phyloP scores from a whole-genome alignment of 2,113 vertebrate genomes.

The Patagioenas fasciata region DNA sequence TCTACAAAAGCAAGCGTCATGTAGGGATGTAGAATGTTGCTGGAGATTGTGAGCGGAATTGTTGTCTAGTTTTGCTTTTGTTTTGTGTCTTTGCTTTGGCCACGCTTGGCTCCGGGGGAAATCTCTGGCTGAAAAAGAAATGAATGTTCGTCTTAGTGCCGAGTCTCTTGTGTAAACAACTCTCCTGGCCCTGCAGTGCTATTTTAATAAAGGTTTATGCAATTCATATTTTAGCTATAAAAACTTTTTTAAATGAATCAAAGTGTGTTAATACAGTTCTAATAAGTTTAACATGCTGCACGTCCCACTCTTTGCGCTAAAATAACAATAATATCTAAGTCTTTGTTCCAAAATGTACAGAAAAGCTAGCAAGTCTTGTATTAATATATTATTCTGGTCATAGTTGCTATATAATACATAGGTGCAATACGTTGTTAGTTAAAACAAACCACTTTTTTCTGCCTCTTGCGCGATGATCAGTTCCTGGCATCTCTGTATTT shows the following conservation, averaged over 20 bases:
- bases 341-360: background rate
- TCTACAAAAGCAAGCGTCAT: background rate
- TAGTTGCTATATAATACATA: background rate
- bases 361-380: background rate
- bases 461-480: background rate
- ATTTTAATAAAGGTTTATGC: background rate
- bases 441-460: background rate
- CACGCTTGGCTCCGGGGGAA: background rate
- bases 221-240: background rate
- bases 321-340: background rate
- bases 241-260: background rate
- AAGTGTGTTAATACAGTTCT: background rate
- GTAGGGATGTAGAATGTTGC: background rate
- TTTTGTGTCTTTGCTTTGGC: background rate
- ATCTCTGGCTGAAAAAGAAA: background rate
- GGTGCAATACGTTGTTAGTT: background rate
- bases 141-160: background rate
- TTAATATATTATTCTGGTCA: background rate
- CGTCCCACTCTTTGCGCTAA: background rate
- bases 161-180: background rate
- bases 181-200: background rate
- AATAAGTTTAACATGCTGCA: background rate
- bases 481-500: background rate
- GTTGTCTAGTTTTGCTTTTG: constrained; percentile 1
- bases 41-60: background rate